Evolutionary conservation across 2,888 invertebrate species (phyloP), one percentile per base, ranked within the genome.

Genomic region (Cephalotes varians): DNA sequence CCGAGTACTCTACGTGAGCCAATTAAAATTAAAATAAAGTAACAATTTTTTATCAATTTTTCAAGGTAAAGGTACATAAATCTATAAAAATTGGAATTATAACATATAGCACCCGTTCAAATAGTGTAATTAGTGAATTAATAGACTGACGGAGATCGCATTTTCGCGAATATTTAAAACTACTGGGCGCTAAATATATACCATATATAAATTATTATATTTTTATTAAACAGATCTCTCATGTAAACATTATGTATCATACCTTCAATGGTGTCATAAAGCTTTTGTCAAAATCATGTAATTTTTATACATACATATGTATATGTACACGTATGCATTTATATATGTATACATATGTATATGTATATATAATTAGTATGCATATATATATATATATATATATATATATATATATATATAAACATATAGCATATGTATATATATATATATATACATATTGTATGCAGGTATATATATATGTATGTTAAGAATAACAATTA

Each of bases 181-280:
- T 25, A 76, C 7, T 34, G 34, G 65, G 76, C 40, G 54, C 31
- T 37, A 21, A 15, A 18, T 31, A 21, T 18, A 56, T 18, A 56
- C 71, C 56, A 34, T 44, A 44, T 49, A 64, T n/a, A 77, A 76
- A 54, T 65, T 76, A 73, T 76, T 51, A 87, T 72, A 85, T 49
- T 67, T 58, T 79, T 80, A 62, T 69, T 56, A 81, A 56, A 71
- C 37, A 79, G 73, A 58, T 58, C 76, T 65, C 28, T 79, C 58
- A 37, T 34, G 31, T 71, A 73, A 81, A 56, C 67, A 81, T 64
- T 82, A 85, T 81, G 56, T 72, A 83, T 49, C 83, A 82, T 60
- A 62, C 56, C 56, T 81, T 62, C 18, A 80, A 65, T 69, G 77
- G 54, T 69, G 21, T 12, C 44, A 77, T 69, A 77, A 58, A 47